Evolutionary conservation across 2,797 vertebrate species (phyloP).

Genomic region (Emydoidea blandingii): DNA sequence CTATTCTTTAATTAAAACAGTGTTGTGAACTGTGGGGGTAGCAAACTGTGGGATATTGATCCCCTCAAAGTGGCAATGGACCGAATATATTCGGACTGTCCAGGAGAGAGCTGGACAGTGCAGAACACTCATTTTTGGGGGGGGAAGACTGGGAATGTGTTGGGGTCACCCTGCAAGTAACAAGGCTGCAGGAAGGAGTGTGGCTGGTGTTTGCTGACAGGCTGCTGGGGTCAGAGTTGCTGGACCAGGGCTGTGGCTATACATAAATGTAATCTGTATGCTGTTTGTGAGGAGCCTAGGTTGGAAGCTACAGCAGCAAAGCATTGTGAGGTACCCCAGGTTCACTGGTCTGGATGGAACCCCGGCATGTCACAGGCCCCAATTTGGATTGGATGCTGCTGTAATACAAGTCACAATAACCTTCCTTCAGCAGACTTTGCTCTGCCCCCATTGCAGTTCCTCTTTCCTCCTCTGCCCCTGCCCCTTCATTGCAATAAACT

Average conservation of each 20-base stretch:
- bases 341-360: neutral
- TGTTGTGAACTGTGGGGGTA: neutral
- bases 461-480: neutral
- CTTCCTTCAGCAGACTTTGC: neutral
- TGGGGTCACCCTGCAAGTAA: neutral
- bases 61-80: neutral
- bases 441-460: neutral
- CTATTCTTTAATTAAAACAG: neutral
- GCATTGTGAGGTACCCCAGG: neutral
- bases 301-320: neutral
- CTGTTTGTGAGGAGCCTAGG: neutral
- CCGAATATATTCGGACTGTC: neutral
- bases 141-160: neutral
- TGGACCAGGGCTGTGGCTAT: too few species aligned
- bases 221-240: too few species aligned
- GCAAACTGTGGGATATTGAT: neutral
- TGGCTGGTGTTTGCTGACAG: neutral
- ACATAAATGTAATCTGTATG: too few species aligned
- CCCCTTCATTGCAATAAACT: neutral
- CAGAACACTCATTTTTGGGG: too few species aligned
- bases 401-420: neutral
- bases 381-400: neutral
- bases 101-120: too few species aligned
- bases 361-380: neutral
- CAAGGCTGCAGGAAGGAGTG: neutral